These are phyloP conservation scores for Drosophila anceps DNA, from an alignment of 2,888 invertebrate species.

Conservation along the genomic window DNA sequence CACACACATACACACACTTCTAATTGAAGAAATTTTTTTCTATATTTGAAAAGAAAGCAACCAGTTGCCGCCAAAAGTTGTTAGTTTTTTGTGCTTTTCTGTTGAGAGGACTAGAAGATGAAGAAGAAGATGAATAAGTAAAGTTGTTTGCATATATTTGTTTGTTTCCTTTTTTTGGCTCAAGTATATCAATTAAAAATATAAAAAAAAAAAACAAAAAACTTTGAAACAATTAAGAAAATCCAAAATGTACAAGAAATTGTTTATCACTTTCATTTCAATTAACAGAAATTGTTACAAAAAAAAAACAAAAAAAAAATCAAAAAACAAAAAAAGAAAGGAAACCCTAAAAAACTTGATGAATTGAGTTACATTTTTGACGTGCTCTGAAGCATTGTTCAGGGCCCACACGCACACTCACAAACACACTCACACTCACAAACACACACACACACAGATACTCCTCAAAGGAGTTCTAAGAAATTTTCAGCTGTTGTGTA, in stretches of 20 bases:
- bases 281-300: slow-evolving; percentile 59
- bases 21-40: slow-evolving; percentile 20
- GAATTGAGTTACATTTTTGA: slow-evolving; percentile 37
- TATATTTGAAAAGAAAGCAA: slow-evolving; percentile 26
- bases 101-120: slow-evolving; percentile 33
- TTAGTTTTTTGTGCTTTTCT: slow-evolving; percentile 45
- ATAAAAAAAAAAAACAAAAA: background rate
- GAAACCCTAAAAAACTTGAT: slow-evolving; percentile 29
- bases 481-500: slow-evolving; percentile 19
- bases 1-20: slow-evolving; percentile 6
- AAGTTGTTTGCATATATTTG: slow-evolving; percentile 41
- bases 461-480: slow-evolving; percentile 17
- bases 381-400: background rate
- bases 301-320: slow-evolving; percentile 13
- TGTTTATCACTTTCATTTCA: slow-evolving; percentile 43
- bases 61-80: slow-evolving; percentile 33
- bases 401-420: slow-evolving; percentile 11
- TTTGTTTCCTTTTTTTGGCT: slow-evolving; percentile 25
- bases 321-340: slow-evolving; percentile 15
- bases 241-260: slow-evolving; percentile 69
- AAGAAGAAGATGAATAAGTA: slow-evolving; percentile 9
- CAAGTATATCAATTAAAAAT: slow-evolving; percentile 33
- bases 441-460: background rate
- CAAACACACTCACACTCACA: slow-evolving; percentile 6
- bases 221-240: slow-evolving; percentile 48